Conservation (phyloP, 2,797 vertebrate genomes). For the Paguma larvata region DNA sequence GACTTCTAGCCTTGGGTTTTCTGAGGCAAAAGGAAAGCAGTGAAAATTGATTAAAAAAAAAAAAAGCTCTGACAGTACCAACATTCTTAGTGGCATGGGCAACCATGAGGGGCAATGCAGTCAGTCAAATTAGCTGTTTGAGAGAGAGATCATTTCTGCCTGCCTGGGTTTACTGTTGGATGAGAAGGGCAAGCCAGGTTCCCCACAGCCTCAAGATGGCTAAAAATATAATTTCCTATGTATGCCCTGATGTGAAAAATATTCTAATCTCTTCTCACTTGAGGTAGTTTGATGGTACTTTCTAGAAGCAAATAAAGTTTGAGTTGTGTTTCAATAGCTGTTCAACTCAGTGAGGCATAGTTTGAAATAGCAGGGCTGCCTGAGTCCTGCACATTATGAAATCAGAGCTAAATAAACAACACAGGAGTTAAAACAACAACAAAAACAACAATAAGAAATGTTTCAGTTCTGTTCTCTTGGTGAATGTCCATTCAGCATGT, state of each 20-base stretch:
- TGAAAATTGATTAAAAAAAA: background rate
- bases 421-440: no score
- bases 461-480: background rate
- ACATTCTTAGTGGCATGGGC: background rate
- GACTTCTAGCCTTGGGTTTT: background rate
- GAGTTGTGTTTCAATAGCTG: background rate
- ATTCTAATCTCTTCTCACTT: background rate
- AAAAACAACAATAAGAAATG: no score
- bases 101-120: background rate
- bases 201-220: background rate
- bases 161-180: background rate
- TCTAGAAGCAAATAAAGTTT: conserved; percentile 32
- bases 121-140: background rate
- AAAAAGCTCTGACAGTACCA: background rate
- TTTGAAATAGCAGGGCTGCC: conserved; percentile 41
- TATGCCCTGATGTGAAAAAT: background rate
- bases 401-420: conserved; percentile 1
- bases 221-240: background rate
- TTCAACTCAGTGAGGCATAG: background rate
- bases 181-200: background rate
- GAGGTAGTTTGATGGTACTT: background rate
- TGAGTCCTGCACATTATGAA: conserved; percentile 40
- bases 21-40: background rate
- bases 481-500: background rate
- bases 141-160: background rate